A percentile compares a stretch with the other conserved stretches of the same genome.
Conservation (phyloP, 2,113 vertebrate species). For the Zingel zingel region DNA sequence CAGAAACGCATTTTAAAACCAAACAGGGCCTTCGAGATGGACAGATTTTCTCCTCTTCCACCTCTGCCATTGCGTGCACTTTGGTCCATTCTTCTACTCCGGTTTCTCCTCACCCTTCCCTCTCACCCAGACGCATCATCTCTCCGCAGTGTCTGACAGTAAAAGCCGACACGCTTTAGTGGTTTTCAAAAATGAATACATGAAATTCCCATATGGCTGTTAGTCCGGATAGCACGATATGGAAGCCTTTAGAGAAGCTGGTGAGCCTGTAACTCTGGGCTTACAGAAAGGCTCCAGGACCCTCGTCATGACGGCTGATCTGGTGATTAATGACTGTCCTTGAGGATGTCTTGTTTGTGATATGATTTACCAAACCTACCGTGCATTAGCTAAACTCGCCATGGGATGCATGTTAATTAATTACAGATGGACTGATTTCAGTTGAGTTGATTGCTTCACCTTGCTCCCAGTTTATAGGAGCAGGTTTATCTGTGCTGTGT, state of each 20-base stretch:
- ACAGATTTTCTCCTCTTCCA: conserved; percentile 5
- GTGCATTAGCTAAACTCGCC: conserved; percentile 47
- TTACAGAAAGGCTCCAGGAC: conserved; percentile 63
- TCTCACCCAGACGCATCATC: conserved; percentile 5
- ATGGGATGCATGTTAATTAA: conserved; percentile 64
- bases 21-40: background rate
- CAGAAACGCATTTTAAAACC: too few relatives aligned
- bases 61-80: background rate
- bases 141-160: conserved; percentile 8
- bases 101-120: conserved; percentile 7
- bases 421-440: conserved; percentile 57
- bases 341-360: conserved; percentile 72
- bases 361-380: conserved; percentile 64
- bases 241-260: conserved; percentile 23
- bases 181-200: conserved; percentile 37
- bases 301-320: conserved; percentile 56
- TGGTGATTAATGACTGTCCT: conserved; percentile 74
- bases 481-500: conserved; percentile 54
- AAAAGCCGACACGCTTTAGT: conserved; percentile 21
- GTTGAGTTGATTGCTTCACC: conserved; percentile 63
- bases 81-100: conserved; percentile 7
- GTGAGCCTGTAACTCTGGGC: conserved; percentile 20
- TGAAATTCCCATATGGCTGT: conserved; percentile 35
- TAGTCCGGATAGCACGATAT: conserved; percentile 10
- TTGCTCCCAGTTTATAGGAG: conserved; percentile 40